Evolutionary conservation across 2,888 invertebrate genomes (phyloP).

Genomic region (Crioceris asparagi): DNA sequence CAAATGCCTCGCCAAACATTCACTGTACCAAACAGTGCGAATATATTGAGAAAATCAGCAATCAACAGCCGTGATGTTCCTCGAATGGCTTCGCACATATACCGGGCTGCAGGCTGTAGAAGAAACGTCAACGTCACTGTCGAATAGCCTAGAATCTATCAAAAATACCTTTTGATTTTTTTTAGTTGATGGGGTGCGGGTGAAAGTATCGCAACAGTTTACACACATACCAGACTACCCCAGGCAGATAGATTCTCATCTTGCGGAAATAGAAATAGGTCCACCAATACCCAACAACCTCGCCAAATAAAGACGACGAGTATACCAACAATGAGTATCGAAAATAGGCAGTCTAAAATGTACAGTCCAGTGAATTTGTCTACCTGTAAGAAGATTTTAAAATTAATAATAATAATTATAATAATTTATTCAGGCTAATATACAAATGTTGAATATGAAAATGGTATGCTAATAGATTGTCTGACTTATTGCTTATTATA

Average conservation of each 20-base stretch:
- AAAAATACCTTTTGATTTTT: constrained; percentile 12
- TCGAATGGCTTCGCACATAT: constrained; percentile 54
- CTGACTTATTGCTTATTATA: no score
- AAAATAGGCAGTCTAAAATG: constrained; percentile 76
- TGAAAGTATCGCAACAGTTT: background rate
- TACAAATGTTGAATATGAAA: no score
- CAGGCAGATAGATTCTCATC: constrained; percentile 57
- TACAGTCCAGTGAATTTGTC: constrained; percentile 59
- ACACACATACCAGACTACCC: constrained; percentile 64
- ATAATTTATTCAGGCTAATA: no score
- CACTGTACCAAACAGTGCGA: constrained; percentile 70
- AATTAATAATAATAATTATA: background rate
- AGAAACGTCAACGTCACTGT: constrained; percentile 62
- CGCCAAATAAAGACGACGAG: constrained; percentile 84
- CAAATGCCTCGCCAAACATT: constrained; percentile 85
- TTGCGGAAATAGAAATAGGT: constrained; percentile 67
- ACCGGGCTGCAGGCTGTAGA: constrained; percentile 63
- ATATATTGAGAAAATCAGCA: constrained; percentile 66
- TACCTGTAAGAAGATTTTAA: constrained; percentile 45
- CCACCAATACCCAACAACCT: constrained; percentile 74
- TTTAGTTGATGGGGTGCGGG: no score
- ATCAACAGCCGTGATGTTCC: constrained; percentile 57
- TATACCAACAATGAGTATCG: constrained; percentile 72
- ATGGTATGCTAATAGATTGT: no score
- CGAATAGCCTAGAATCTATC: constrained; percentile 63